These are phyloP conservation scores for Oryzias sinensis DNA, from an alignment of 2,797 vertebrate genomes.

Conservation along the genomic window DNA sequence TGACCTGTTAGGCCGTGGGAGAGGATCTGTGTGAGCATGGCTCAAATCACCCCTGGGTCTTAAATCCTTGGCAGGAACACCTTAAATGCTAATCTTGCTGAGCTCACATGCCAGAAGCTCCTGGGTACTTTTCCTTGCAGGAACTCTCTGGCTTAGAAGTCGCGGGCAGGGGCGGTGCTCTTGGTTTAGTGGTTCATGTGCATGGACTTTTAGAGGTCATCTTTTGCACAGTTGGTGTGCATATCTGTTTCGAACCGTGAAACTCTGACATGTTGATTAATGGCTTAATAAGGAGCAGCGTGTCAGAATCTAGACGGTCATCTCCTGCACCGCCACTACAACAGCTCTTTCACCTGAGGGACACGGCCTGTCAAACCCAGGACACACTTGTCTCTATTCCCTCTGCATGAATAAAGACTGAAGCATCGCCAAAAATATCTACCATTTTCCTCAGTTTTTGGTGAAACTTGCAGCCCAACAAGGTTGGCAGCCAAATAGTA, in stretches of 20 bases:
- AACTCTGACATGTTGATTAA: constrained; percentile 69
- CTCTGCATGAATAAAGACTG: constrained; percentile 11
- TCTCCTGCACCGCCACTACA: constrained; percentile 45
- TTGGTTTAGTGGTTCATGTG: constrained; percentile 8
- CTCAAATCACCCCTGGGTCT: background rate
- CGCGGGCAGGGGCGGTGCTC: constrained; percentile 1
- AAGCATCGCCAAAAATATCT: constrained; percentile 6
- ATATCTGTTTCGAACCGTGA: constrained; percentile 22
- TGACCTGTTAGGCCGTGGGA: constrained; percentile 23
- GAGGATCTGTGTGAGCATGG: constrained; percentile 14
- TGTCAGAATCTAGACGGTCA: constrained; percentile 53
- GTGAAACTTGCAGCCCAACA: too few relatives aligned
- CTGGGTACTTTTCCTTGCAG: constrained; percentile 42
- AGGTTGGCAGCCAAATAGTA: too few relatives aligned
- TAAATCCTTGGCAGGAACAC: too few relatives aligned
- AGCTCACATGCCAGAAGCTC: constrained; percentile 51
- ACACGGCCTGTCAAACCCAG: constrained; percentile 41
- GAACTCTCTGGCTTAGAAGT: constrained; percentile 37
- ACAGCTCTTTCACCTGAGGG: constrained; percentile 51
- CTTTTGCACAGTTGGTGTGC: constrained; percentile 9
- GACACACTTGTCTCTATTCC: constrained; percentile 11
- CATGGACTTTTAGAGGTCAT: constrained; percentile 26
- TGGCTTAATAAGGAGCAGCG: constrained; percentile 61
- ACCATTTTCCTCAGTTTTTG: background rate
- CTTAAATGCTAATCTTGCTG: constrained; percentile 63